phyloP scores from a whole-genome alignment of 2,113 vertebrate species.

The Peromyscus californicus region DNA sequence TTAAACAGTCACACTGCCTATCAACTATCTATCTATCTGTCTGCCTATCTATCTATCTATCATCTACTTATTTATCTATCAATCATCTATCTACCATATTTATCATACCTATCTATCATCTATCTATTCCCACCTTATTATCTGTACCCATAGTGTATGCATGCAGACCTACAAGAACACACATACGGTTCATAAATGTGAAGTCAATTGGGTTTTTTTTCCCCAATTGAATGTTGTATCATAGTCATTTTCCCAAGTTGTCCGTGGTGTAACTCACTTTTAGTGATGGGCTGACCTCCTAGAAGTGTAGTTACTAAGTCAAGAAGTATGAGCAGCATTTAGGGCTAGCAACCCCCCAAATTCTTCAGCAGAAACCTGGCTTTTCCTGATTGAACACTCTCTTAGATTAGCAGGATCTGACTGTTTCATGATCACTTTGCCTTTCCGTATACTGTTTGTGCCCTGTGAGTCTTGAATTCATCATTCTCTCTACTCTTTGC shows the following conservation, averaged over 20 bases:
- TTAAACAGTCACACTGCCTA: background rate
- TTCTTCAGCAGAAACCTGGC: background rate
- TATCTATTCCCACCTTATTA: background rate
- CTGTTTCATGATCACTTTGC: background rate
- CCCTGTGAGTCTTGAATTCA: background rate
- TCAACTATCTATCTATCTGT: background rate
- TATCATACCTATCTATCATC: background rate
- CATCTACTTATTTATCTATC: background rate
- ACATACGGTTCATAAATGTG: background rate
- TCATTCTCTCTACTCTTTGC: background rate
- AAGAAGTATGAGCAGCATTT: background rate
- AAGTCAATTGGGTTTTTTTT: background rate
- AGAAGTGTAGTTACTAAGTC: background rate
- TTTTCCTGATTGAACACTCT: background rate
- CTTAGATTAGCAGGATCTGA: background rate
- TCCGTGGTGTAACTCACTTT: background rate
- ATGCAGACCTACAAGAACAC: background rate
- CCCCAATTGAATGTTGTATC: background rate
- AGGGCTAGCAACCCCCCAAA: background rate
- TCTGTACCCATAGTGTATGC: background rate
- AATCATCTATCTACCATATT: background rate
- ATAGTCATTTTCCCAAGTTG: background rate
- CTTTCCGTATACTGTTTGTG: background rate
- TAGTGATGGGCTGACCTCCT: background rate
- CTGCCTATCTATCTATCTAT: background rate